Percentiles rank a stretch among this genome's conserved stretches.
phyloP scores from a whole-genome alignment of 2,797 vertebrate genomes.

The Alosa sapidissima region DNA sequence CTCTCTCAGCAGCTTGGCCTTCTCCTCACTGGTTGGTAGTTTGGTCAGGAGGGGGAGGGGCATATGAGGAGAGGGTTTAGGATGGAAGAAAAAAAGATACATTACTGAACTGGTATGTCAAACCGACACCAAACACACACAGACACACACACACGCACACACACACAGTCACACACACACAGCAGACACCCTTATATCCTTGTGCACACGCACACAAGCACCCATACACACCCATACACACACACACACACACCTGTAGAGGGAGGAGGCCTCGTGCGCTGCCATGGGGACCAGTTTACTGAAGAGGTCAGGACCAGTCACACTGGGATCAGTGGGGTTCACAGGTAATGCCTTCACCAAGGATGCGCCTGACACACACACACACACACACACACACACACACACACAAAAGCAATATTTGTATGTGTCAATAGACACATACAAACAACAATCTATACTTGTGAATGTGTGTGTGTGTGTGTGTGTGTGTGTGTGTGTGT shows the following conservation, averaged over 20 bases:
- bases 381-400: not conserved
- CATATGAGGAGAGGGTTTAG: not conserved
- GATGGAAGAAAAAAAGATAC: not conserved
- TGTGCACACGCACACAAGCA: not conserved
- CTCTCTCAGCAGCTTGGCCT: conserved; percentile 82
- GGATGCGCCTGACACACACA: conserved; percentile 71
- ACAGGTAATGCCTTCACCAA: conserved; percentile 85
- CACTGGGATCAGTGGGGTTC: conserved; percentile 79
- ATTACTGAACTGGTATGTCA: not conserved
- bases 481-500: not conserved
- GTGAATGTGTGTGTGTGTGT: no score
- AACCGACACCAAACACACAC: not conserved
- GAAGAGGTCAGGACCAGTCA: conserved; percentile 84
- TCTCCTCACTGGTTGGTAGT: conserved; percentile 75
- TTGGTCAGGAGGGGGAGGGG: not conserved
- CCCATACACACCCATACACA: not conserved
- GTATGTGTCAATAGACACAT: not conserved
- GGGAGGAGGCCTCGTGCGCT: conserved; percentile 83
- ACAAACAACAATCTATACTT: no score
- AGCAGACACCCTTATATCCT: no score
- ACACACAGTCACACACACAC: not conserved
- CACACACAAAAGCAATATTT: not conserved
- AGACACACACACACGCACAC: not conserved
- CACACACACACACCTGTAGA: conserved; percentile 75
- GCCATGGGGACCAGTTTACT: conserved; percentile 86